phyloP scores from a whole-genome alignment of 37 sponge, comb jelly and placozoan species.

The Agelas oroides region DNA sequence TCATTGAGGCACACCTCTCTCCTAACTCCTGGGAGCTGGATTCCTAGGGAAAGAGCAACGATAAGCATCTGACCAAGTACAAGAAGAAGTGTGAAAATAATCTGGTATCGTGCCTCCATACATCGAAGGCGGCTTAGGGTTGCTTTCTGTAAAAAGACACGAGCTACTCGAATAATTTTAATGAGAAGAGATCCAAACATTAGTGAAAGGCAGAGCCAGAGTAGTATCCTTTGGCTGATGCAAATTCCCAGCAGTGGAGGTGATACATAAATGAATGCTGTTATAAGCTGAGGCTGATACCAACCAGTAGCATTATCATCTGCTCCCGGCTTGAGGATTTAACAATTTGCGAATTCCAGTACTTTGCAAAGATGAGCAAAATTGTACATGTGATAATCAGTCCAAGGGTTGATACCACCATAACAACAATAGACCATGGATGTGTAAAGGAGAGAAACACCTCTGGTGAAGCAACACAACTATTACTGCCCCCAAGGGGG shows the following conservation, averaged over 20 bases:
- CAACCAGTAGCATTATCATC: constrained; percentile 45
- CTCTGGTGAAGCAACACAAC: constrained; percentile 37
- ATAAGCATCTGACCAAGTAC: constrained; percentile 54
- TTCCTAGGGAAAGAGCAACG: constrained; percentile 38
- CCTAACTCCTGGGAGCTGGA: constrained; percentile 7
- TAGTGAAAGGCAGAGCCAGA: constrained; percentile 73
- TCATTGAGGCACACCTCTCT: not conserved
- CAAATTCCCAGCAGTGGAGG: constrained; percentile 44
- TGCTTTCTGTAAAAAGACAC: constrained; percentile 44
- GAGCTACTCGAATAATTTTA: constrained; percentile 65
- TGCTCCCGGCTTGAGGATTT: constrained; percentile 75
- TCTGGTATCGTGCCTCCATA: constrained; percentile 31
- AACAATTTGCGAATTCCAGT: constrained; percentile 57
- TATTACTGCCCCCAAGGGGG: constrained; percentile 44
- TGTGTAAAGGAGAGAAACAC: not conserved
- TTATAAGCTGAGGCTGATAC: constrained; percentile 39
- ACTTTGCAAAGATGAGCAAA: constrained; percentile 14
- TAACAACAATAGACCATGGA: constrained; percentile 23
- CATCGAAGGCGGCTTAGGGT: not conserved
- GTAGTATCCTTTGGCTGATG: constrained; percentile 29
- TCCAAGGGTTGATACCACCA: constrained; percentile 28
- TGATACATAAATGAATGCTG: constrained; percentile 31
- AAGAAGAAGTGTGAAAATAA: constrained; percentile 54
- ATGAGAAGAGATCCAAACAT: constrained; percentile 63
- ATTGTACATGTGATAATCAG: constrained; percentile 5